Percentiles rank a stretch among this genome's conserved stretches.
These are phyloP conservation scores for Orthonyx spaldingii DNA, from an alignment of 2,113 vertebrate genomes.

Conservation along the genomic window DNA sequence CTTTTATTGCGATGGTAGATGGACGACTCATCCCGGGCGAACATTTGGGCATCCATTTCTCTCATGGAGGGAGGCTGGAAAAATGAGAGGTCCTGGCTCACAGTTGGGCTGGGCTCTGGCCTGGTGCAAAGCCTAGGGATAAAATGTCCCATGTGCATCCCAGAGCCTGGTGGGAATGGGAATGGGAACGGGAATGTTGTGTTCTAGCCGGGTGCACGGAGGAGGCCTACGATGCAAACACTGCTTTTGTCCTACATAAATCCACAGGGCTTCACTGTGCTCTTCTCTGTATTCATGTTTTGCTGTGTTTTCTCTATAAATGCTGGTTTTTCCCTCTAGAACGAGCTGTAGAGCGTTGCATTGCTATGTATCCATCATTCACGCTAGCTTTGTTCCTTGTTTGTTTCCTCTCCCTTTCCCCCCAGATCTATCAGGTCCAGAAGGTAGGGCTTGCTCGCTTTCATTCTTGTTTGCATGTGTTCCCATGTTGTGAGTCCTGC, in stretches of 20 bases:
- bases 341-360: background rate
- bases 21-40: accelerated
- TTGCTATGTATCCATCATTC: conserved; percentile 32
- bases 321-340: background rate
- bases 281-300: background rate
- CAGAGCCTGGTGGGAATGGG: background rate
- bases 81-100: background rate
- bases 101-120: background rate
- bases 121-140: background rate
- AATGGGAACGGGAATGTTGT: background rate
- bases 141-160: background rate
- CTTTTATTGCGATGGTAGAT: background rate
- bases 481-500: background rate
- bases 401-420: conserved; percentile 22
- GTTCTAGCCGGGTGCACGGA: accelerated
- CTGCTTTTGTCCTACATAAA: background rate
- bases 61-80: background rate
- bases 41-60: background rate
- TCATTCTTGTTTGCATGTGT: conserved; percentile 36
- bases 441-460: conserved; percentile 82
- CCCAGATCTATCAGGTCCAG: conserved; percentile 96
- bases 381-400: conserved; percentile 15
- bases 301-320: background rate
- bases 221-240: background rate
- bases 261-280: background rate